Evolutionary conservation across 2,888 invertebrate species (phyloP).

Genomic region (Hirtodrosophila duncani): DNA sequence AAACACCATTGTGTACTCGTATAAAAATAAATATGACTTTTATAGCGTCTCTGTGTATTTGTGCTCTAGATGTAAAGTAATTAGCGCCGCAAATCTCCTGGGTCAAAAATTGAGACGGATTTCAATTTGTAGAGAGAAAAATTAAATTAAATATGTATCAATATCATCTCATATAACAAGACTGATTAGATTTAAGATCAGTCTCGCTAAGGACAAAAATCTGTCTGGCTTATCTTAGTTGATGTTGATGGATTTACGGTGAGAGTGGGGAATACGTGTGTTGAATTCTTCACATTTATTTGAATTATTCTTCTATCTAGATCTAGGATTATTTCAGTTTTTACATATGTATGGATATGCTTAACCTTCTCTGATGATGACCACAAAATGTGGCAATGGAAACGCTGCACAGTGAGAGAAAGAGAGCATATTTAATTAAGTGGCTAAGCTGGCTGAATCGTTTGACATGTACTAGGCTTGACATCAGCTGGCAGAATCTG

Average conservation of each 20-base stretch:
- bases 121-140: too few species aligned
- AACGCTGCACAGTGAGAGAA: conserved; percentile 48
- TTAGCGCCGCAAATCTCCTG: conserved; percentile 40
- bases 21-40: conserved; percentile 5
- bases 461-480: conserved; percentile 2
- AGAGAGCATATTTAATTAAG: conserved; percentile 70
- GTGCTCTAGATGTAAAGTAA: conserved; percentile 34
- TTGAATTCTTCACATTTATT: too few species aligned
- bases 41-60: conserved; percentile 1
- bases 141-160: too few species aligned
- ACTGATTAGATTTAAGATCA: too few species aligned
- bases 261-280: too few species aligned
- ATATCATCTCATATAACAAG: too few species aligned
- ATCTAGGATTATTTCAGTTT: too few species aligned
- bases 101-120: conserved; percentile 1
- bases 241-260: too few species aligned
- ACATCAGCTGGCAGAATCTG: conserved; percentile 20
- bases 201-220: too few species aligned
- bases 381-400: conserved; percentile 26
- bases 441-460: conserved; percentile 25
- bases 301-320: too few species aligned
- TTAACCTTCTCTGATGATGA: conserved; percentile 13
- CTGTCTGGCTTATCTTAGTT: too few species aligned
- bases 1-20: conserved; percentile 20
- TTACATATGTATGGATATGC: not conserved